These are phyloP conservation scores for Anagrus nilaparvatae DNA, from an alignment of 1,140 invertebrate species.

Conservation along the genomic window DNA sequence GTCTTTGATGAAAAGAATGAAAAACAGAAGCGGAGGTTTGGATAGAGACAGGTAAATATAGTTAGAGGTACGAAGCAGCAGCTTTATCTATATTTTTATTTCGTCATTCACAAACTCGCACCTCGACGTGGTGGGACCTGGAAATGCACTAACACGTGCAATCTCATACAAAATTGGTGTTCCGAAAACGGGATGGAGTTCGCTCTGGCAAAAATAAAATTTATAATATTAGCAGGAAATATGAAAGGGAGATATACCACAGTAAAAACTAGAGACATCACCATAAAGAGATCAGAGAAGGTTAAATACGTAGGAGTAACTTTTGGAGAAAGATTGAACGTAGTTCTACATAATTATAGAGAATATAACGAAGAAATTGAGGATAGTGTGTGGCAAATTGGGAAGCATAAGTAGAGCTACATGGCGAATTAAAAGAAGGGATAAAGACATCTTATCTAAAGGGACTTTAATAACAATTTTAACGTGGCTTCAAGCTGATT, in stretches of 20 bases:
- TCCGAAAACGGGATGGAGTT: too few species aligned
- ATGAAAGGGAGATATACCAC: background rate
- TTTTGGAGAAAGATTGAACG: background rate
- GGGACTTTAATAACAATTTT: slow-evolving; percentile 18
- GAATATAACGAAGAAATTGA: background rate
- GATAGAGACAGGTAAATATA: too few species aligned
- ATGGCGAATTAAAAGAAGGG: slow-evolving; percentile 15
- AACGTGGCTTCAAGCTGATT: slow-evolving; percentile 21
- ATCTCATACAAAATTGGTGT: too few species aligned
- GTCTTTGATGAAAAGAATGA: too few species aligned
- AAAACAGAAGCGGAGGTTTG: too few species aligned
- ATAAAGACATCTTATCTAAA: slow-evolving; percentile 18
- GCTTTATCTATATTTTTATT: too few species aligned
- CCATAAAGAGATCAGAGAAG: background rate
- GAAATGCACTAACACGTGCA: too few species aligned
- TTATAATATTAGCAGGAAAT: background rate
- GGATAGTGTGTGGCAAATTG: slow-evolving; percentile 1
- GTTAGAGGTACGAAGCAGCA: too few species aligned
- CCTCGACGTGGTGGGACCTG: too few species aligned
- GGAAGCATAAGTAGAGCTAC: slow-evolving; percentile 3
- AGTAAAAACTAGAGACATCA: background rate
- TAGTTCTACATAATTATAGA: background rate
- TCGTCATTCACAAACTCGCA: too few species aligned
- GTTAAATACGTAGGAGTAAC: slow-evolving; percentile 12
- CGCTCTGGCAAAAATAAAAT: too few species aligned